These are phyloP conservation scores for Garrulus glandarius DNA, from an alignment of 2,797 vertebrate species.

Conservation along the genomic window DNA sequence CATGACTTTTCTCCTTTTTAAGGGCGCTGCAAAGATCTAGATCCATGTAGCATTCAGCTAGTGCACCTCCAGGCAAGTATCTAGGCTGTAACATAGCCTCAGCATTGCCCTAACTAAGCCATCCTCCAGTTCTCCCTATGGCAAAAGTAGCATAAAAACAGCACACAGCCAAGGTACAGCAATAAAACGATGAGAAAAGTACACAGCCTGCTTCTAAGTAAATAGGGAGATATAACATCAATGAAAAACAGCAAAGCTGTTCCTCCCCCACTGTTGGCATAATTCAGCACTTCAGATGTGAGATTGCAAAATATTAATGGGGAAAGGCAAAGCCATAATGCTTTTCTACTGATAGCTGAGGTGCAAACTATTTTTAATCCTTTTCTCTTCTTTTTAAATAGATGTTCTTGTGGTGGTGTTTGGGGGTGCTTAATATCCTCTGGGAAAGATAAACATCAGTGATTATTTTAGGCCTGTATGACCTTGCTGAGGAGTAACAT, in stretches of 20 bases:
- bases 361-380: neutral
- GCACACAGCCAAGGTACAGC: neutral
- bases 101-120: neutral
- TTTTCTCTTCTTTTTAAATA: neutral
- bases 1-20: neutral
- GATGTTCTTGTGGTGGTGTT: constrained; percentile 44
- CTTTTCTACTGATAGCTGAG: neutral
- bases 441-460: constrained; percentile 58
- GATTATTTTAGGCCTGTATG: constrained; percentile 53
- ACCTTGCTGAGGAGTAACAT: constrained; percentile 54
- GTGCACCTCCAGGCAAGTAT: neutral
- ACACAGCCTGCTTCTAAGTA: neutral
- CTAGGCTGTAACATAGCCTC: neutral
- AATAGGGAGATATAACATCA: neutral
- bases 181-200: neutral
- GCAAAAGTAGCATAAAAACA: neutral
- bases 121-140: neutral
- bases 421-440: constrained; percentile 37
- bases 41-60: neutral
- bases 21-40: neutral
- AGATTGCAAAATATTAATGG: constrained; percentile 11
- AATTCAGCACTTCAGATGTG: neutral
- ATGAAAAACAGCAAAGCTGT: neutral
- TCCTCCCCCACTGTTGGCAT: neutral
- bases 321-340: neutral